Evolutionary conservation across 2,113 vertebrate genomes (phyloP), one percentile per base, ranked within the genome.

Genomic region (Plecotus auritus): DNA sequence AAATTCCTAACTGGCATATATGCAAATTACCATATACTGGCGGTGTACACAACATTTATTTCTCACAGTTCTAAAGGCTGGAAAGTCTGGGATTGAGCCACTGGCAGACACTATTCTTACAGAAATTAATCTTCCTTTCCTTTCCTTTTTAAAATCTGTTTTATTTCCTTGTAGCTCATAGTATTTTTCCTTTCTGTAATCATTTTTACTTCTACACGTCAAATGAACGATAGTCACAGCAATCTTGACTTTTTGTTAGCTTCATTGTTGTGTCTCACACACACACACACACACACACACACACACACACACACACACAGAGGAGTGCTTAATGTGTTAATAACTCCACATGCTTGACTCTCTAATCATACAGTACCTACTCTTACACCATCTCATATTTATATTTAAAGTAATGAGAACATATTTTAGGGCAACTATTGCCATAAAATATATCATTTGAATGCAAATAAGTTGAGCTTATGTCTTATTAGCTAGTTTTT

Each of bases 171-270:
- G 54, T 37, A 28, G 89, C 37, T 35, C 35, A 51, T 67, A 90
- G 9, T 64, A 69, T 81, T 87, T 87, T 97, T 81, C 37, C 9
- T 94, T 87, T 72, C 11, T 93, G 13, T 74, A 77, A 35, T 90
- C 1, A 82, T 28, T 91, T 95, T 92, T 37, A 96, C 84, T 77
- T 95, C 59, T 66, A 74, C 0, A 85, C 78, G 30, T 7, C 61
- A 66, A 80, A 47, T 13, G 18, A 92, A 42, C 32, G 9, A 76
- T 7, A 66, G 49, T 73, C 51, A 81, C 12, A 88, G 78, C 6
- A 32, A 82, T 91, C 26, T 42, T 69, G 35, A 51, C 8, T 16
- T 64, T 72, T 54, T 91, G 49, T 47, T 73, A 77, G n/a, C 37
- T 28, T 66, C 10, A 40, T 3, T 61, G n/a, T 30, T 82, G 9